Conservation (phyloP, 2,797 vertebrate genomes). For the Acanthurus leucopareius region DNA sequence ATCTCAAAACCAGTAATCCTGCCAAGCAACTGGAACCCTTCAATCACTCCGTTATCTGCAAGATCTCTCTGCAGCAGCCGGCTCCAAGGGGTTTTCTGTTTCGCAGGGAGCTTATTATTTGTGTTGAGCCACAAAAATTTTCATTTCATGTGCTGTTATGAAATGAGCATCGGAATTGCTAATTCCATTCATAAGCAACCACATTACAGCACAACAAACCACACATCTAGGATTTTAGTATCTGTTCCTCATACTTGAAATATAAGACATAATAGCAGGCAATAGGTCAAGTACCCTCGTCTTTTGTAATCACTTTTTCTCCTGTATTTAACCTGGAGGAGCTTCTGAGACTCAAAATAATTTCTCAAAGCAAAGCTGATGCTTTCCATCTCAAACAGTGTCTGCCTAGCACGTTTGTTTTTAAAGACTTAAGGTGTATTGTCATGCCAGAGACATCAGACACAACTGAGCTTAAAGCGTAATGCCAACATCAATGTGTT, state of each 20-base stretch:
- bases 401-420: too few species aligned
- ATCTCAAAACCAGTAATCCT: slow-evolving; percentile 81
- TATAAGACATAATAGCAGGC: neutral
- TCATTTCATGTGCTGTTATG: slow-evolving; percentile 15
- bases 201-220: too few species aligned
- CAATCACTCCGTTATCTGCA: slow-evolving; percentile 72
- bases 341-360: neutral
- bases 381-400: too few species aligned
- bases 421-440: too few species aligned
- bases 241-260: neutral
- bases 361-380: neutral
- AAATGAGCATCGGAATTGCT: neutral
- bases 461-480: neutral
- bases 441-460: neutral
- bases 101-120: slow-evolving; percentile 51
- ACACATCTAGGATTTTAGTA: neutral
- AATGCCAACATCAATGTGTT: neutral
- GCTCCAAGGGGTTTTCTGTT: slow-evolving; percentile 52
- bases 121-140: slow-evolving; percentile 30
- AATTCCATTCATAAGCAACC: slow-evolving; percentile 4
- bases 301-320: neutral
- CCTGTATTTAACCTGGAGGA: neutral
- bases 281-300: neutral
- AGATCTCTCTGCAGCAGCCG: slow-evolving; percentile 66
- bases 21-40: slow-evolving; percentile 73